Base-by-base conservation (phyloP, 2,888 invertebrate genomes). In the Peribatodes rhomboidaria region DNA sequence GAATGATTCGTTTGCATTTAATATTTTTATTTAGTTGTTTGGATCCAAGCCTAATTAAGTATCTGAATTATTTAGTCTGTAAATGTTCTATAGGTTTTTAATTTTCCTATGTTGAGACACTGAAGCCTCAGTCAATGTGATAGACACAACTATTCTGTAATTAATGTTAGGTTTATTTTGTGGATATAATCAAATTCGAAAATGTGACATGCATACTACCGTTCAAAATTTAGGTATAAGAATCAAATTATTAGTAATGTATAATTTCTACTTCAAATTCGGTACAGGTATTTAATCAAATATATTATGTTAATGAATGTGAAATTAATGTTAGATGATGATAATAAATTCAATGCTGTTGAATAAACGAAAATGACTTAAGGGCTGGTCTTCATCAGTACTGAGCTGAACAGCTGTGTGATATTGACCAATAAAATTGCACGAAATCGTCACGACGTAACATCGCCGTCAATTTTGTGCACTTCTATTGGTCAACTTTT, bases 1-100 rank as follows among this genome's bases (percentile, higher is more conserved):
- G 47, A 73, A 77, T 71, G 69, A 76, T 75, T 76, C 74, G 74
- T 83, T 87, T 88, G 88, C 89, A 90, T 90, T 89, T 88, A 88
- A 79, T 85, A 81, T 74, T 77, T 79, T 77, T 58, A 76, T 84
- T 82, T 84, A 84, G 79, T 78, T 69, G 79, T 81, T 81, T 80
- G 73, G 76, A 85, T 86, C 86, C 83, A 86, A 88, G 84, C 86
- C 86, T 85, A 82, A 85, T 82, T 74, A 82, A 80, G 66, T 83
- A 75, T 81, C 78, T 81, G 74, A 78, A 80, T 74, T 77, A 73
- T 78, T 62, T 50, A 80, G 78, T 74, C 74, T 69, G 72, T 84
- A 76, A 75, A 72, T 75, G 76, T 39, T 42, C 35, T 47, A n/a
- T 35, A 42, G 35, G 35, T 42, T 46, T 66, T 37, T 47, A 10